Percentiles rank a stretch among this genome's conserved stretches.
These are phyloP conservation scores for Crenichthys baileyi DNA, from an alignment of 2,797 vertebrate species.

Conservation along the genomic window DNA sequence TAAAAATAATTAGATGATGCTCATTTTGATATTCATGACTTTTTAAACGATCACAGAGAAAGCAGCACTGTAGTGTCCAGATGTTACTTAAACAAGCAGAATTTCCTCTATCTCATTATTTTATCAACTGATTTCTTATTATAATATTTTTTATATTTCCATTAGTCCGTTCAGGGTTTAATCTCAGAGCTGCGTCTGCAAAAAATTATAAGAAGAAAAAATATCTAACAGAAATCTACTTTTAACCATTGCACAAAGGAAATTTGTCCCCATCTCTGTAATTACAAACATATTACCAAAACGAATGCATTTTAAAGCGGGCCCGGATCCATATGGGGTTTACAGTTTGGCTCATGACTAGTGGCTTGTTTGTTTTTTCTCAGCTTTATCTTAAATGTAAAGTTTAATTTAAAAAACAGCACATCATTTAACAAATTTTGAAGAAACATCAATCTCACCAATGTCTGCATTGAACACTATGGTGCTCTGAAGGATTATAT, in stretches of 20 bases:
- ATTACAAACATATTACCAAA: not conserved
- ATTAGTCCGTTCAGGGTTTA: not conserved
- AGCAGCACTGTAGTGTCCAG: conserved; percentile 18
- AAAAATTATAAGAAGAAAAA: not conserved
- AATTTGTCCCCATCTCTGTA: not conserved
- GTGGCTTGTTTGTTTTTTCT: not conserved
- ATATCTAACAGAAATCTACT: not conserved
- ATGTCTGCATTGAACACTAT: too few relatives aligned
- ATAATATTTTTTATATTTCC: too few relatives aligned
- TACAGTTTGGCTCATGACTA: not conserved
- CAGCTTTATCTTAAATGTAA: too few relatives aligned
- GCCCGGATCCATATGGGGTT: not conserved
- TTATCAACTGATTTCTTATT: conserved; percentile 1
- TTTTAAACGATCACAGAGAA: conserved; percentile 21
- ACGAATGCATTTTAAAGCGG: not conserved
- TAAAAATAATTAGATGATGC: conserved; percentile 60
- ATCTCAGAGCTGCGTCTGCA: not conserved
- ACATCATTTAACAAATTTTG: too few relatives aligned
- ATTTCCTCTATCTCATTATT: not conserved
- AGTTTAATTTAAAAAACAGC: too few relatives aligned
- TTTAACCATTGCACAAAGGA: not conserved
- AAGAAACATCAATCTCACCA: too few relatives aligned
- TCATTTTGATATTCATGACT: conserved; percentile 41
- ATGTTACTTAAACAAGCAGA: not conserved
- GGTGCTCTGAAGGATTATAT: not conserved